Conservation (phyloP, 2,888 invertebrate species). For the Pammene aurita region DNA sequence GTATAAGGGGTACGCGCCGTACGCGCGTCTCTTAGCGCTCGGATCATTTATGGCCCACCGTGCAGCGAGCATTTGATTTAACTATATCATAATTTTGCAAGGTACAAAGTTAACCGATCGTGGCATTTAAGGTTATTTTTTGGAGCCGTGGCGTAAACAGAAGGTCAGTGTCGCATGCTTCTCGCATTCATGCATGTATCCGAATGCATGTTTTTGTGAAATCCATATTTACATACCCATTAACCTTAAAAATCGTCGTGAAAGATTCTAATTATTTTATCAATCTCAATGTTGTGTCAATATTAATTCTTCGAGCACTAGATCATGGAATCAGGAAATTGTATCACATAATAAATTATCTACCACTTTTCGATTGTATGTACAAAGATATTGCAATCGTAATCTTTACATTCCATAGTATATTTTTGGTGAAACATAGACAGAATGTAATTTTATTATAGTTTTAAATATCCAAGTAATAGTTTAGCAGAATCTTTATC, state of each 20-base stretch:
- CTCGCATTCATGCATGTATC: constrained; percentile 35
- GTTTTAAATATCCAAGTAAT: not conserved
- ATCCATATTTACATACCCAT: constrained; percentile 20
- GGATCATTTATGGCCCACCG: too few species aligned
- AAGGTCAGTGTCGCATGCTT: constrained; percentile 37
- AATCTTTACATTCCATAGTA: not conserved
- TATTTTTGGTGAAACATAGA: not conserved
- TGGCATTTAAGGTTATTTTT: not conserved
- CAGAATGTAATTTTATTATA: not conserved
- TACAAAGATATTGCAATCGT: constrained; percentile 6
- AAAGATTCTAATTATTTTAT: constrained; percentile 27
- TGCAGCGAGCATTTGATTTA: too few species aligned
- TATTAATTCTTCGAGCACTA: constrained; percentile 9
- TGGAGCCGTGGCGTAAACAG: constrained; percentile 29
- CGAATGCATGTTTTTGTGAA: constrained; percentile 36
- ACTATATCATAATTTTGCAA: not conserved
- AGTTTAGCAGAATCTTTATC: constrained; percentile 13
- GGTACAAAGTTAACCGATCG: constrained; percentile 13
- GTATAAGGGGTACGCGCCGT: too few species aligned
- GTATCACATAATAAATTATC: not conserved
- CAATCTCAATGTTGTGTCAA: constrained; percentile 34
- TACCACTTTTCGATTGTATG: not conserved
- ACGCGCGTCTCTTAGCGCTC: too few species aligned
- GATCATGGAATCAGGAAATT: not conserved
- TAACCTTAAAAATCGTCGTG: constrained; percentile 20